Base-by-base conservation (phyloP, 2,797 vertebrate species). In the Coendou prehensilis region DNA sequence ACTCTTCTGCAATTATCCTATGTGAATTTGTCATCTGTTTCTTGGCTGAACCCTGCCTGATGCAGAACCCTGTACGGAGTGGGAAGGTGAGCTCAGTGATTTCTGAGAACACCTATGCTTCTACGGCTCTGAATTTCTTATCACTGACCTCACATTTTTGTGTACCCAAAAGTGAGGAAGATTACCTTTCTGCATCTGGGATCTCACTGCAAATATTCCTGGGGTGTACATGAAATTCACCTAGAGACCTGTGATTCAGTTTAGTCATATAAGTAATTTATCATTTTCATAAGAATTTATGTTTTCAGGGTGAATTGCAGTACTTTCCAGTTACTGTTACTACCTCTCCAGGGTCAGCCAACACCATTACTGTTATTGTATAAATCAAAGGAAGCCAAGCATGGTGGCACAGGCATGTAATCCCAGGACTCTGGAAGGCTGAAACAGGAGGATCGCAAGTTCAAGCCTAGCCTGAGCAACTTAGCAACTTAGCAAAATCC, bases 241-340 rank as follows among this genome's bases (percentile, higher is more conserved):
- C 45, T 67, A 41, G 81, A 82, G 50, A 84, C 28, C 22, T 80
- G 11, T 67, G 41, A 64, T 67, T 84, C 50, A 17, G 30, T 33
- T 83, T 54, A 59, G 63, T 15, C 71, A 67, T 15, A 14, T 75
- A 28, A 30, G 69, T 23, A 28, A 23, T 37, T 45, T 87, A 57
- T 93, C 50, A 59, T 88, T 75, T 88, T 85, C 91, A 26, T 76
- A 45, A 81, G 64, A 93, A 69, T 76, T 47, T 33, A 28, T 95
- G 56, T 67, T 93, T 91, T 76, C 52, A 30, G 45, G 45, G 54
- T 61, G 14, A 56, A 61, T 15, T 52, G 1, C 41, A 47, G 9
- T 54, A 50, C 28, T 79, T 80, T 91, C 59, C 47, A 64, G 64
- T 69, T 37, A 73, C 41, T 94, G 18, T 73, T 17, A 5, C n/a